Evolutionary conservation across 2,888 invertebrate genomes (phyloP), one percentile per base, ranked within the genome.

Genomic region (Acanthosoma haemorrhoidale): DNA sequence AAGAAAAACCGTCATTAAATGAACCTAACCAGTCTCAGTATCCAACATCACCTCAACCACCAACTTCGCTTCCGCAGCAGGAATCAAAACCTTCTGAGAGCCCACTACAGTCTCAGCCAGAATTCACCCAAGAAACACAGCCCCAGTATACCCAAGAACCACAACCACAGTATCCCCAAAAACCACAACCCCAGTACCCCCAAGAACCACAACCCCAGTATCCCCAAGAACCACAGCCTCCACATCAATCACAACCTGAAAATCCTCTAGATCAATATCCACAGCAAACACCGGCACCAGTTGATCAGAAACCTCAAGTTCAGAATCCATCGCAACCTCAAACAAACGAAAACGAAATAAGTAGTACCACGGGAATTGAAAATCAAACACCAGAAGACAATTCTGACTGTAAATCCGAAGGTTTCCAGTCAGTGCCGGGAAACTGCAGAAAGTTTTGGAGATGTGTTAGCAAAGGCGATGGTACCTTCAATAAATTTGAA

Each of bases 401-500:
- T 11, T 71, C 58, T 9, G 71, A 74, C 29, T 78, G 78, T 69
- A 36, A 72, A 8, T 74, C 75, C 6, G 77, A 77, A 72, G 78
- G 78, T n/a, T 77, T 78, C 63, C 74, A 75, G 66, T 75, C 77
- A 5, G 76, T 76, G 4, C 73, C 71, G 58, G 76, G 75, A 57
- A 74, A 77, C 59, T 78, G 78, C 68, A 76, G 75, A 51, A 74
- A 74, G 51, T 77, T 77, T 59, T 73, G 76, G 16, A 64, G 77
- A 41, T 77, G 77, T 61, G 77, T 77, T 1, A 70, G 73, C 36
- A 75, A 75, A 43, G 77, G 77, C 13, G 73, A 75, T 68, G 85
- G 84, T 71, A 82, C 82, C 3, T 88, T 82, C 75, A 85, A 80
- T 59, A 86, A 84, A 79, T 87, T 88, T 77, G 87, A 89, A 73